These are phyloP conservation scores for Nebria brevicollis DNA, from an alignment of 2,888 invertebrate species.

Conservation along the genomic window DNA sequence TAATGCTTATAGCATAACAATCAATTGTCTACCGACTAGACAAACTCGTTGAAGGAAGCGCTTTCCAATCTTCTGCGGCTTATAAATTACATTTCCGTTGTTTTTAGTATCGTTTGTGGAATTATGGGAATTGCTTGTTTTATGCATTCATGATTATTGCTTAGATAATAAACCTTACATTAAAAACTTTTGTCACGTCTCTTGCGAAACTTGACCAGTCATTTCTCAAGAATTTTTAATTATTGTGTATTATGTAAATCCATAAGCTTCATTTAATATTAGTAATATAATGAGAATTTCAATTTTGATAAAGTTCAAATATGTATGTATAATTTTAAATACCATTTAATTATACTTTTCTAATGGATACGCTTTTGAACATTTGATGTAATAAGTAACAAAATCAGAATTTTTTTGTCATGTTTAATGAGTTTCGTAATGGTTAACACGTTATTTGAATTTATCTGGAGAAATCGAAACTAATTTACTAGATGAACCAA, in stretches of 20 bases:
- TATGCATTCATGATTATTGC: not conserved
- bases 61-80: slow-evolving; percentile 6
- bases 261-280: no score
- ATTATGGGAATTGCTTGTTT: not conserved
- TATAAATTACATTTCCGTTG: not conserved
- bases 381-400: not conserved
- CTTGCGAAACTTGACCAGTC: no score
- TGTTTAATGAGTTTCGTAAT: not conserved
- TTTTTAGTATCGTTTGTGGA: not conserved
- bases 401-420: not conserved
- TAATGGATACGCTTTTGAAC: not conserved
- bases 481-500: slow-evolving; percentile 11
- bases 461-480: slow-evolving; percentile 35
- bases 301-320: no score
- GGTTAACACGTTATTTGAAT: slow-evolving; percentile 9
- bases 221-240: no score
- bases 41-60: not conserved
- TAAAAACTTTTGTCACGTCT: no score
- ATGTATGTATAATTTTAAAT: no score
- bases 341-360: not conserved
- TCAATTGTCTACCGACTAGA: not conserved
- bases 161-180: not conserved
- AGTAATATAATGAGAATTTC: no score
- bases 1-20: not conserved
- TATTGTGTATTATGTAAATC: no score